These are phyloP conservation scores for Neosilurus mollespiculum DNA, from an alignment of 2,797 vertebrate genomes.

Conservation along the genomic window DNA sequence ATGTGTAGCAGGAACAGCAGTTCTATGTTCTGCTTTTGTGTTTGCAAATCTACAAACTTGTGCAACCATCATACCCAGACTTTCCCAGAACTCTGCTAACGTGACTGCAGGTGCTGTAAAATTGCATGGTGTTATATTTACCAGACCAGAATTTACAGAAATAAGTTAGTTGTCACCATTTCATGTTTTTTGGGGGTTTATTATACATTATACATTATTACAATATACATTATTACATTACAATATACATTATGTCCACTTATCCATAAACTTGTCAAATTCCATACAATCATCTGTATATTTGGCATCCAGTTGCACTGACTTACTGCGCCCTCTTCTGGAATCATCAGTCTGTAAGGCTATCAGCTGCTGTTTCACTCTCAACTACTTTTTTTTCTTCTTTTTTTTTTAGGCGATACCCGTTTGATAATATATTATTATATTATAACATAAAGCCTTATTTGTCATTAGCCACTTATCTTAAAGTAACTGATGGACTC, in stretches of 20 bases:
- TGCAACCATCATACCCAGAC: background rate
- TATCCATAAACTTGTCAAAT: background rate
- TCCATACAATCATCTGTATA: slow-evolving; percentile 23
- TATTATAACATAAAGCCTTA: too few relatives aligned
- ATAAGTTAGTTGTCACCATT: background rate
- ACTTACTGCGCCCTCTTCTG: slow-evolving; percentile 68
- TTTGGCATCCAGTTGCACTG: slow-evolving; percentile 50
- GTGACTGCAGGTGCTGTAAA: background rate
- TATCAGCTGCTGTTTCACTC: background rate
- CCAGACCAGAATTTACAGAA: background rate
- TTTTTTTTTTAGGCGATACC: background rate
- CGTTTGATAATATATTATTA: background rate
- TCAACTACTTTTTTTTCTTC: background rate
- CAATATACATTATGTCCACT: background rate
- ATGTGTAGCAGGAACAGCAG: background rate
- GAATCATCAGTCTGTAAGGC: slow-evolving; percentile 33
- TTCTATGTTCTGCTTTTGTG: background rate
- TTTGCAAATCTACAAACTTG: background rate
- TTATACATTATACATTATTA: too few relatives aligned
- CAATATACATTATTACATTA: too few relatives aligned
- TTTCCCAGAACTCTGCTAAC: background rate
- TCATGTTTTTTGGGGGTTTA: too few relatives aligned
- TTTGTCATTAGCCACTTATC: background rate
- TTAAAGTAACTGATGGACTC: background rate
- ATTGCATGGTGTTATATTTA: background rate